A percentile compares a stretch with the other conserved stretches of the same genome.
Evolutionary conservation across 2,888 invertebrate species (phyloP).

Genomic region (Margaritifera margaritifera): DNA sequence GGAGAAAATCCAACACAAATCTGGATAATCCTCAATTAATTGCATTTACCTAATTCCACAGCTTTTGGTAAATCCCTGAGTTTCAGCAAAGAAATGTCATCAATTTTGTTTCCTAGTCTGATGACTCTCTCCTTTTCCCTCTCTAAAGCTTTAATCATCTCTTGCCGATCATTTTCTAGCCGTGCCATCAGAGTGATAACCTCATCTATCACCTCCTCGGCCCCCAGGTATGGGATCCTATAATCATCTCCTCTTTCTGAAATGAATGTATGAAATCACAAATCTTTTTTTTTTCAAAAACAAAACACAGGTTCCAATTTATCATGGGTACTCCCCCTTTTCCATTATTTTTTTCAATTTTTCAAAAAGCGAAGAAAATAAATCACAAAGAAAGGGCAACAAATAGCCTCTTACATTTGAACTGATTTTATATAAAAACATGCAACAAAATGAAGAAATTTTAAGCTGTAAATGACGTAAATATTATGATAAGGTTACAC

Average conservation of each 20-base stretch:
- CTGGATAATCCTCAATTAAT: too few species aligned
- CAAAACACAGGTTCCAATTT: too few species aligned
- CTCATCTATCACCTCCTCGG: constrained; percentile 71
- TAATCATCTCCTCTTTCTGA: constrained; percentile 23
- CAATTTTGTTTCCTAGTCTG: constrained; percentile 59
- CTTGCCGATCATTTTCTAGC: constrained; percentile 67
- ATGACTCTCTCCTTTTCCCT: constrained; percentile 56
- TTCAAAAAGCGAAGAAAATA: too few species aligned
- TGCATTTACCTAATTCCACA: constrained; percentile 66
- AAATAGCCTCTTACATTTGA: background rate
- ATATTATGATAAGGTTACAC: too few species aligned
- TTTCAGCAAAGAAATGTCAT: constrained; percentile 54
- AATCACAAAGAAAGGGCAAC: background rate
- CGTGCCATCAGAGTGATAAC: constrained; percentile 65
- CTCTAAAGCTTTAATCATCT: constrained; percentile 49
- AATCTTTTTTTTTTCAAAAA: too few species aligned
- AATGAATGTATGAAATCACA: background rate
- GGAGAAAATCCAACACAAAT: too few species aligned
- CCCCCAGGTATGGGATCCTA: constrained; percentile 65
- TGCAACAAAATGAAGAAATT: too few species aligned
- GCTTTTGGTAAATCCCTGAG: constrained; percentile 64
- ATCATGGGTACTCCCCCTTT: too few species aligned
- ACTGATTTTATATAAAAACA: too few species aligned
- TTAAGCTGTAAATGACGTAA: too few species aligned
- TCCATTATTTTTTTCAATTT: too few species aligned